Evolutionary conservation across 2,113 vertebrate species (phyloP).

Genomic region (Stictonetta naevosa): DNA sequence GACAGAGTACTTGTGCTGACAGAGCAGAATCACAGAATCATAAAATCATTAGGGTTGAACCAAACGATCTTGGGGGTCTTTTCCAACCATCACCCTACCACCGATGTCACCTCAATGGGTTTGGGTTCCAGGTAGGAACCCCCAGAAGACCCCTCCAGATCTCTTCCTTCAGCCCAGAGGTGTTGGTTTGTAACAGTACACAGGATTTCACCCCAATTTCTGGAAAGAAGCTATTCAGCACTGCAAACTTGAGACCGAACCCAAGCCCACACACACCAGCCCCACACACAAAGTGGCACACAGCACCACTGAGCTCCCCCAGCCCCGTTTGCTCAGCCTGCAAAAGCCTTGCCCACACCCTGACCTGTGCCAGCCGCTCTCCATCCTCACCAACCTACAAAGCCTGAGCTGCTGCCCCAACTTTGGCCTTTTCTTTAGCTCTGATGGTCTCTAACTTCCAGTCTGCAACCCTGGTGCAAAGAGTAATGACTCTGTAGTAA

Average conservation of each 20-base stretch:
- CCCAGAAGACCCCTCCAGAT: background rate
- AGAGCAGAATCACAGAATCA: too few species aligned
- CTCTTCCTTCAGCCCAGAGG: background rate
- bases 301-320: background rate
- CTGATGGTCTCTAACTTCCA: background rate
- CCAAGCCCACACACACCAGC: background rate
- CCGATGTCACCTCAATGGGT: too few species aligned
- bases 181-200: background rate
- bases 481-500: background rate
- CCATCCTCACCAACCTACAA: background rate
- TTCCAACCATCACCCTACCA: too few species aligned
- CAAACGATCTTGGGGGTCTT: too few species aligned
- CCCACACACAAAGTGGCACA: accelerated
- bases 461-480: background rate
- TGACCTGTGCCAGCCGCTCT: background rate
- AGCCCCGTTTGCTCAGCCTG: background rate
- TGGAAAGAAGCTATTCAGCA: background rate
- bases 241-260: background rate
- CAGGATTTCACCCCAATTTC: background rate
- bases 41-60: too few species aligned
- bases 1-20: background rate
- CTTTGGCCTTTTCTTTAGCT: background rate
- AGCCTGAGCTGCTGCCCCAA: background rate
- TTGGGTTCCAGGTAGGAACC: background rate
- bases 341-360: background rate